Evolutionary conservation across 2,888 invertebrate species (phyloP).

Genomic region (Scaptomyza flava): DNA sequence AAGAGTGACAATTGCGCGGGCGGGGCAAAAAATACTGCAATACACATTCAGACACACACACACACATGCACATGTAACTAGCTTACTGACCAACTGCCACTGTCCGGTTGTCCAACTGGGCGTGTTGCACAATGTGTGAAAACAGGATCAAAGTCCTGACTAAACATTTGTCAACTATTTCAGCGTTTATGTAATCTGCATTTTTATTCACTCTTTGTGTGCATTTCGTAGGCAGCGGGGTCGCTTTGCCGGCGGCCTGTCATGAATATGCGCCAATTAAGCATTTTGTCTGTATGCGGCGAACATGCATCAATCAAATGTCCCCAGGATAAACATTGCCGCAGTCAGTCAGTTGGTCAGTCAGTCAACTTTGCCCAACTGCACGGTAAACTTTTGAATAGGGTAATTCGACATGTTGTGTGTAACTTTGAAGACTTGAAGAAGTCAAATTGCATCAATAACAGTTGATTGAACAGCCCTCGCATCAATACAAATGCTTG

Average conservation of each 20-base stretch:
- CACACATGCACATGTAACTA: constrained; percentile 10
- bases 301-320: constrained; percentile 77
- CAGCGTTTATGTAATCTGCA: constrained; percentile 71
- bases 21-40: constrained; percentile 49
- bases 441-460: neutral
- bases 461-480: constrained; percentile 35
- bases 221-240: neutral
- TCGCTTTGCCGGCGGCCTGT: constrained; percentile 30
- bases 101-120: constrained; percentile 27
- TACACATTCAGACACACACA: constrained; percentile 22
- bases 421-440: neutral
- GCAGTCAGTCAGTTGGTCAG: constrained; percentile 22
- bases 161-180: constrained; percentile 72
- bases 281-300: constrained; percentile 69
- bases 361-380: constrained; percentile 31
- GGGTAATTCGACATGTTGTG: constrained; percentile 25
- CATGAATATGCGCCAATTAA: constrained; percentile 76
- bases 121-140: constrained; percentile 77
- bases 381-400: constrained; percentile 45
- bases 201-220: constrained; percentile 15
- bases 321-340: constrained; percentile 63
- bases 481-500: constrained; percentile 51
- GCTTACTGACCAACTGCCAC: neutral
- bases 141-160: constrained; percentile 75
- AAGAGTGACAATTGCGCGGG: constrained; percentile 70